Percentiles rank a stretch among this genome's conserved stretches.
phyloP scores from a whole-genome alignment of 2,113 vertebrate species.

The Hydrochoerus hydrochaeris region DNA sequence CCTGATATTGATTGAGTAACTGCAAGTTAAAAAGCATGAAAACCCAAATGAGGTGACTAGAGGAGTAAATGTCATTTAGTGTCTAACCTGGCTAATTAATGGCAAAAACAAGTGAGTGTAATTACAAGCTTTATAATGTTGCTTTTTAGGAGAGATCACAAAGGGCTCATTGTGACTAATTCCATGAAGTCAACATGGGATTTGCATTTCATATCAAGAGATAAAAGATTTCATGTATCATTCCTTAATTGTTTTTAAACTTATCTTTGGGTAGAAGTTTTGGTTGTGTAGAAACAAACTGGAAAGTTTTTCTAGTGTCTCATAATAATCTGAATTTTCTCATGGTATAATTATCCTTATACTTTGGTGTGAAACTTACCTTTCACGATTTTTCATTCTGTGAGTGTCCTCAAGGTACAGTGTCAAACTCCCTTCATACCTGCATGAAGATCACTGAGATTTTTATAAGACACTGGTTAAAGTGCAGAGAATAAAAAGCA shows the following conservation, averaged over 20 bases:
- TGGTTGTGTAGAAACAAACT: not conserved
- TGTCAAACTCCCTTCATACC: not conserved
- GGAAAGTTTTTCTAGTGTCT: not conserved
- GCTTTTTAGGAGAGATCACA: not conserved
- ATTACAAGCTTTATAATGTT: conserved; percentile 32
- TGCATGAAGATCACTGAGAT: not conserved
- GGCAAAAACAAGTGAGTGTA: conserved; percentile 9
- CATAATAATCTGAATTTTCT: not conserved
- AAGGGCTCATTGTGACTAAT: conserved; percentile 45
- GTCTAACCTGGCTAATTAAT: conserved; percentile 4
- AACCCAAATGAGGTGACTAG: not conserved
- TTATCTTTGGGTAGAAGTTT: not conserved
- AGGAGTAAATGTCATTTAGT: not conserved
- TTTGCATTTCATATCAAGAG: conserved; percentile 53
- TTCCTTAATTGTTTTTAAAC: not conserved
- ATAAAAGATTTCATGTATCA: not conserved
- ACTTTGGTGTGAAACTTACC: not conserved
- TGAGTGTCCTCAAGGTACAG: not conserved
- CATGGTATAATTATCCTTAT: not conserved
- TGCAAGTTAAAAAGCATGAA: not conserved
- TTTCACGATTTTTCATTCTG: not conserved
- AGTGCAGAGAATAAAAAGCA: not conserved
- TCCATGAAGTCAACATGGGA: conserved; percentile 52
- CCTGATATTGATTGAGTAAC: not conserved
- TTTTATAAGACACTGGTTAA: not conserved